Conservation (phyloP, 2,888 invertebrate species). For the Omphaloscelis lunosa region DNA sequence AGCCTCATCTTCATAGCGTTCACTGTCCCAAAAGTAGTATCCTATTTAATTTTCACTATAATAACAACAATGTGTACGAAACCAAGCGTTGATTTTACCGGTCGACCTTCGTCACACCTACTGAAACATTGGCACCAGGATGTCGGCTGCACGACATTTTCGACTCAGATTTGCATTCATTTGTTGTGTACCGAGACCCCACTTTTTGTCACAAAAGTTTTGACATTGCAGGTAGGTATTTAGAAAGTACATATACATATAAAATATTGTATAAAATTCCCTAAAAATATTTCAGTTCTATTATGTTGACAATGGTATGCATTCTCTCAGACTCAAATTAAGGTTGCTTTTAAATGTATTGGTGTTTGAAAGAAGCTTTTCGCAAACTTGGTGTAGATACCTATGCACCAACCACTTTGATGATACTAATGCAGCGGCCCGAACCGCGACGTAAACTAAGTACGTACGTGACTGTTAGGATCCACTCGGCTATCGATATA, state of each 20-base stretch:
- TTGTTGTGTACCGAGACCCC: slow-evolving; percentile 58
- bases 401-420: no score
- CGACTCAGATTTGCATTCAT: slow-evolving; percentile 77
- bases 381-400: no score
- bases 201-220: slow-evolving; percentile 36
- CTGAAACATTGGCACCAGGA: slow-evolving; percentile 83
- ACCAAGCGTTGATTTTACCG: slow-evolving; percentile 65
- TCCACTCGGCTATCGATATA: background rate
- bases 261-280: background rate
- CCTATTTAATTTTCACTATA: slow-evolving; percentile 20
- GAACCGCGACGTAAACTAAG: background rate
- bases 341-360: background rate
- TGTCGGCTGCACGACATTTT: slow-evolving; percentile 81
- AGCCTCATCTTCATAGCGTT: background rate
- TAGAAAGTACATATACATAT: background rate
- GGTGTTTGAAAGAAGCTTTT: no score
- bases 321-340: background rate
- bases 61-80: slow-evolving; percentile 26
- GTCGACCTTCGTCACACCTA: slow-evolving; percentile 86
- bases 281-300: no score
- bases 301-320: background rate
- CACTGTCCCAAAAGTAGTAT: background rate
- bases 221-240: background rate
- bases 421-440: background rate
- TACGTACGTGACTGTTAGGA: slow-evolving; percentile 37